phyloP scores from a whole-genome alignment of 2,113 vertebrate genomes.

The Colossoma macropomum region DNA sequence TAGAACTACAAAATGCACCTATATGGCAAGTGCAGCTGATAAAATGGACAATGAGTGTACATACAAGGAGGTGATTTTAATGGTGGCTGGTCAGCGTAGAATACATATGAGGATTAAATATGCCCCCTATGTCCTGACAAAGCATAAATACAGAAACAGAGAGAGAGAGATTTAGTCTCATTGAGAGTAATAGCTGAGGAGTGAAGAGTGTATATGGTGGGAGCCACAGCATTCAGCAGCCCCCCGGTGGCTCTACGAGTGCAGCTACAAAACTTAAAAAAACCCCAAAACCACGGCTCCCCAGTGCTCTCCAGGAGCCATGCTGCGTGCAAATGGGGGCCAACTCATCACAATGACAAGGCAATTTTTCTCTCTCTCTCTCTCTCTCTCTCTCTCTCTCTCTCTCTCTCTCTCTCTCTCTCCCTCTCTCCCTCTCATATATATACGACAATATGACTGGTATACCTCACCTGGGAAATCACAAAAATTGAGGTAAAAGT shows the following conservation, averaged over 20 bases:
- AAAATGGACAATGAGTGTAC: too few relatives aligned
- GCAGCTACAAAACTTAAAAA: not conserved
- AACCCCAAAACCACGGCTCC: not conserved
- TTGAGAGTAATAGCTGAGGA: conserved; percentile 36
- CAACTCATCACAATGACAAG: conserved; percentile 31
- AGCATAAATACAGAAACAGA: not conserved
- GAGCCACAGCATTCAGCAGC: not conserved
- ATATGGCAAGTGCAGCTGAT: too few relatives aligned
- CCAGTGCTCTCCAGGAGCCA: conserved; percentile 20
- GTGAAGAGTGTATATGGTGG: conserved; percentile 8
- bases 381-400: conserved; percentile 7
- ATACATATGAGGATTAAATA: not conserved
- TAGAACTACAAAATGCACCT: too few relatives aligned
- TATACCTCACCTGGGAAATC: conserved; percentile 39
- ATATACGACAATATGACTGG: conserved; percentile 31
- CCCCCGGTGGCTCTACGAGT: conserved; percentile 9
- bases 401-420: too few relatives aligned
- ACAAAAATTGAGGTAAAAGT: conserved; percentile 31
- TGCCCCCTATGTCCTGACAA: not conserved
- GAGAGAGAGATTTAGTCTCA: not conserved
- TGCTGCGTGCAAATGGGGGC: conserved; percentile 32
- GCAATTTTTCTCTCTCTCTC: conserved; percentile 28
- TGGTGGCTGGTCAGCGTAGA: too few relatives aligned
- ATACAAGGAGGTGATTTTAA: too few relatives aligned
- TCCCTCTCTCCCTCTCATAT: not conserved